Conservation (phyloP, 2,797 vertebrate species). For the Parambassis ranga region DNA sequence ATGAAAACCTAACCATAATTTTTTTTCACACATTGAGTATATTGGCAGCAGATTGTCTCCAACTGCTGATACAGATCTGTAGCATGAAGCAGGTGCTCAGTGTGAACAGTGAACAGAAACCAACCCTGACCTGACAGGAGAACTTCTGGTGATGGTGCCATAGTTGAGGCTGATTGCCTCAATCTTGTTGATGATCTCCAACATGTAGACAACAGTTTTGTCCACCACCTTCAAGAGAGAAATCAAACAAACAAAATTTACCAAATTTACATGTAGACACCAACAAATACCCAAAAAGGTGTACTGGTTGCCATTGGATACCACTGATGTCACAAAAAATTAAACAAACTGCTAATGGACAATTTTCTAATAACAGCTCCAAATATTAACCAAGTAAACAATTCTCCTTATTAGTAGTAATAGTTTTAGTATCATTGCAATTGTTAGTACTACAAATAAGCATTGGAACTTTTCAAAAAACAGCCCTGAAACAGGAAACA, state of each 20-base stretch:
- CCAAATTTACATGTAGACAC: neutral
- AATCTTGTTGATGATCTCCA: conserved; percentile 76
- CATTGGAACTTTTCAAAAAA: no score
- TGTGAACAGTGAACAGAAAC: neutral
- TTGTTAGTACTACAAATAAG: no score
- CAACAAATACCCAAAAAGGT: neutral
- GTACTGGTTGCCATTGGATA: neutral
- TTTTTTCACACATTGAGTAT: neutral
- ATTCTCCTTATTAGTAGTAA: no score
- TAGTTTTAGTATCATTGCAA: no score
- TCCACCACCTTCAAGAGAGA: conserved; percentile 66
- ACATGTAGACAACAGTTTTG: conserved; percentile 76
- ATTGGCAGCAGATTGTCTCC: neutral
- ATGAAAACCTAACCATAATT: no score
- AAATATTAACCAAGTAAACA: no score
- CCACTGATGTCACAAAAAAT: no score
- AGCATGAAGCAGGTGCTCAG: neutral
- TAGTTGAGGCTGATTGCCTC: conserved; percentile 74
- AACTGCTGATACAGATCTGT: neutral
- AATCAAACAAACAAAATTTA: neutral
- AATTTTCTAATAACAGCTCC: no score
- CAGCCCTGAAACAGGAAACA: no score
- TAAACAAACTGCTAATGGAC: no score
- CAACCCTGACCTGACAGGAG: conserved; percentile 74
- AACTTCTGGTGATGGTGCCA: conserved; percentile 81